A percentile compares a stretch with the other conserved stretches of the same genome.
phyloP scores from a whole-genome alignment of 1,140 invertebrate species.

The Gonatopus flavifemur region DNA sequence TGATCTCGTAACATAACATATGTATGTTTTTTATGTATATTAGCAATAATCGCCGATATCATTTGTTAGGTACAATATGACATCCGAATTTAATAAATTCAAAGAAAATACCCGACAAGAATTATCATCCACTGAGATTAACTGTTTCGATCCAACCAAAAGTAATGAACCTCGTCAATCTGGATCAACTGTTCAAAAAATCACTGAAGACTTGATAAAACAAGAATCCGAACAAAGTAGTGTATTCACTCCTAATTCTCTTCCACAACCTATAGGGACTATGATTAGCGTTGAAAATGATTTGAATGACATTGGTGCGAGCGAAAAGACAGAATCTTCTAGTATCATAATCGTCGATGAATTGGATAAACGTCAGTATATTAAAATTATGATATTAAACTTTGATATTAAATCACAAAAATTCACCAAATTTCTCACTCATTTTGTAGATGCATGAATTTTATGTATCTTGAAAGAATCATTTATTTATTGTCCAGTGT shows the following conservation, averaged over 20 bases:
- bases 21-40: no score
- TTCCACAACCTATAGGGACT: not conserved
- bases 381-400: no score
- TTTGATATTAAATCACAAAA: no score
- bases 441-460: not conserved
- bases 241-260: not conserved
- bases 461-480: not conserved
- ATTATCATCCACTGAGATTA: slow-evolving; percentile 6
- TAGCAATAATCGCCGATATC: no score
- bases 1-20: no score
- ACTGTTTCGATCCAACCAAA: slow-evolving; percentile 12
- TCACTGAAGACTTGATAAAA: slow-evolving; percentile 17
- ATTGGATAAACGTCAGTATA: not conserved
- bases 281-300: not conserved
- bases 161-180: slow-evolving; percentile 4
- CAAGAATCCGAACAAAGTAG: slow-evolving; percentile 10
- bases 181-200: not conserved
- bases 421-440: not conserved
- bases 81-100: slow-evolving; percentile 4
- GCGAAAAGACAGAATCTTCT: not conserved
- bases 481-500: not conserved
- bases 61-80: slow-evolving; percentile 16
- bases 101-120: slow-evolving; percentile 3
- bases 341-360: not conserved
- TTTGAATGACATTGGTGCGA: not conserved